A percentile compares a stretch with the other conserved stretches of the same genome.
These are phyloP conservation scores for Oreohelix idahoensis DNA, from an alignment of 1,140 invertebrate species.

Conservation along the genomic window DNA sequence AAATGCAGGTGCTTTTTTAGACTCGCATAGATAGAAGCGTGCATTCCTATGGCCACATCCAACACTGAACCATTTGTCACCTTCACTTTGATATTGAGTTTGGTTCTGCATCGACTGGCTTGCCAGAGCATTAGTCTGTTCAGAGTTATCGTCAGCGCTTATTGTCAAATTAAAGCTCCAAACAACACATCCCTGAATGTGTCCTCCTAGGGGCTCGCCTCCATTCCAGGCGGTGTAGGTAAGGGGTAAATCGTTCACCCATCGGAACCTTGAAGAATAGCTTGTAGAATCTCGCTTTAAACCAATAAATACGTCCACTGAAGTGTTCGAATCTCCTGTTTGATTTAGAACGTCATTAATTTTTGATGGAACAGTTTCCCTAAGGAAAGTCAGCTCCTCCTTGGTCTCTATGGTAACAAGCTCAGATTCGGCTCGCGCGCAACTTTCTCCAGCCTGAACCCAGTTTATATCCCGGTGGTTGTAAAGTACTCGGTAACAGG, in stretches of 20 bases:
- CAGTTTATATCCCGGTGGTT: neutral
- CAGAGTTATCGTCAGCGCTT: neutral
- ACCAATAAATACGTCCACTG: conserved; percentile 12
- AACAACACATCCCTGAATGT: conserved; percentile 23
- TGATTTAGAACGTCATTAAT: neutral
- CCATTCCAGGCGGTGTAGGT: conserved; percentile 4
- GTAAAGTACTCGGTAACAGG: conserved; percentile 6
- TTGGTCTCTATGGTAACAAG: conserved; percentile 22
- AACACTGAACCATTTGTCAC: conserved; percentile 11
- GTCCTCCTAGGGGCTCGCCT: neutral
- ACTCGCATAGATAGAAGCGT: conserved; percentile 17
- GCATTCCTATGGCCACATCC: conserved; percentile 12
- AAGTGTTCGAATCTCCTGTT: conserved; percentile 6
- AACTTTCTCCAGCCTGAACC: conserved; percentile 19
- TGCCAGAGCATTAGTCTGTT: neutral
- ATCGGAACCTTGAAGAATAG: conserved; percentile 1
- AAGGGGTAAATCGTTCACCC: conserved; percentile 15
- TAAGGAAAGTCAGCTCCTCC: conserved; percentile 14
- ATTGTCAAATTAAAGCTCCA: conserved; percentile 17
- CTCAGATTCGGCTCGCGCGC: neutral
- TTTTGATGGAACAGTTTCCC: neutral
- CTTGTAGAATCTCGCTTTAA: neutral
- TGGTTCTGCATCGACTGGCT: neutral
- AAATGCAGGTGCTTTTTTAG: conserved; percentile 12
- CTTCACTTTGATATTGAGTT: conserved; percentile 1